Base-by-base conservation (phyloP, 2,113 vertebrate genomes). In the Prietella phreatophila region DNA sequence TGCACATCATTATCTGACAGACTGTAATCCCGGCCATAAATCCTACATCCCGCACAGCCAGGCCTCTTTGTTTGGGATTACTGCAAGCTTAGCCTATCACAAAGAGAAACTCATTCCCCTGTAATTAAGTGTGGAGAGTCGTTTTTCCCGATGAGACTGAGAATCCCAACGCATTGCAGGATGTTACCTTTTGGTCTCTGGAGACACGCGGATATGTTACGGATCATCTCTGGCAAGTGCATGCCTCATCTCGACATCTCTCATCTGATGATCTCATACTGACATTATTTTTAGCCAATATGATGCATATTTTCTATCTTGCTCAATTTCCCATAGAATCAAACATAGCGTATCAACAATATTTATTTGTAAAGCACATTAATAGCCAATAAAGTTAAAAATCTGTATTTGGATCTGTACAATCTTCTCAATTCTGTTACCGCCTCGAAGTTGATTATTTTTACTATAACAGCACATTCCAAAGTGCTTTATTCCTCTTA, bases 11-110 rank as follows among this genome's bases (percentile, higher is more conserved):
- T 97, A 97, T 97, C 96, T 96, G 94, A 94, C 95, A 96, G 96
- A 96, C 96, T 96, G 94, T 97, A 97, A 97, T 97, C 96, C 96
- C 94, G 94, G 95, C 95, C 95, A 95, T 96, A 97, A 97, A 97
- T 97, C 96, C 97, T 96, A 96, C 95, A 96, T 96, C 96, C 97
- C 96, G 95, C 95, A 96, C 97, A 97, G 97, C 96, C 97, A 96
- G 95, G 96, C 97, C 96, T 96, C 96, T 99, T 99, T 99, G 98
- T 99, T 98, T 99, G 97, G 97, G 97, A 98, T 99, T 98, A 99
- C 96, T 96, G 97, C 94, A 96, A 98, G 97, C 95, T 99, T 99
- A 99, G 96, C 96, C 96, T 94, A 95, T 97, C 97, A 99, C 98
- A 99, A 99, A 98, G 96, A 97, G 95, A 97, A 97, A 98, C 97